Conservation (phyloP, 2,888 invertebrate genomes). For the Operophtera brumata region DNA sequence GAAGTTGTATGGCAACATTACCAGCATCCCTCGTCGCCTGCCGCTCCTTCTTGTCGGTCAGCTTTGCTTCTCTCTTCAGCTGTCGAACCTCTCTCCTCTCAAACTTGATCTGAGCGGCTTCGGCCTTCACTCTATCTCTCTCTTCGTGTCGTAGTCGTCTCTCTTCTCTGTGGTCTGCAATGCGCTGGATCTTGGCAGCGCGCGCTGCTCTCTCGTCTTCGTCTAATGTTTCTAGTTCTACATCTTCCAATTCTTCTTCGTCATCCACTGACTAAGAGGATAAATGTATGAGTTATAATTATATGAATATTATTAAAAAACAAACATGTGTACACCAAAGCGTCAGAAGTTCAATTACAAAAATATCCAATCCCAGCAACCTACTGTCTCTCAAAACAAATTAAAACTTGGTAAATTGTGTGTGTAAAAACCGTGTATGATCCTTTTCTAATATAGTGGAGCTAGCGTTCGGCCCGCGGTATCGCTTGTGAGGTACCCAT, state of each 20-base stretch:
- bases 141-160: slow-evolving; percentile 53
- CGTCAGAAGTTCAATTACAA: too few relatives aligned
- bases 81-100: slow-evolving; percentile 60
- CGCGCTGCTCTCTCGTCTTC: slow-evolving; percentile 66
- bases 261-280: slow-evolving; percentile 51
- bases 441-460: too few relatives aligned
- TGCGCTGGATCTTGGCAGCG: slow-evolving; percentile 48
- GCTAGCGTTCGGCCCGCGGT: too few relatives aligned
- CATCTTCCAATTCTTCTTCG: slow-evolving; percentile 64
- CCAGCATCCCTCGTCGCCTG: slow-evolving; percentile 59
- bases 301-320: background rate
- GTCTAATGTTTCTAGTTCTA: slow-evolving; percentile 65
- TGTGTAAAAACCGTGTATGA: too few relatives aligned
- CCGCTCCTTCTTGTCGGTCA: slow-evolving; percentile 52
- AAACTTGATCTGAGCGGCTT: slow-evolving; percentile 51
- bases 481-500: too few relatives aligned
- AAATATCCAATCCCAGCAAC: too few relatives aligned
- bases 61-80: slow-evolving; percentile 59
- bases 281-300: background rate
- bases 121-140: slow-evolving; percentile 50
- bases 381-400: too few relatives aligned
- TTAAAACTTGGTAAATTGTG: too few relatives aligned
- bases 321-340: background rate
- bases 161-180: slow-evolving; percentile 50
- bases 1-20: slow-evolving; percentile 28